Evolutionary conservation across 2,888 invertebrate genomes (phyloP), one percentile per base, ranked within the genome.

Genomic region (Thymelicus lineola): DNA sequence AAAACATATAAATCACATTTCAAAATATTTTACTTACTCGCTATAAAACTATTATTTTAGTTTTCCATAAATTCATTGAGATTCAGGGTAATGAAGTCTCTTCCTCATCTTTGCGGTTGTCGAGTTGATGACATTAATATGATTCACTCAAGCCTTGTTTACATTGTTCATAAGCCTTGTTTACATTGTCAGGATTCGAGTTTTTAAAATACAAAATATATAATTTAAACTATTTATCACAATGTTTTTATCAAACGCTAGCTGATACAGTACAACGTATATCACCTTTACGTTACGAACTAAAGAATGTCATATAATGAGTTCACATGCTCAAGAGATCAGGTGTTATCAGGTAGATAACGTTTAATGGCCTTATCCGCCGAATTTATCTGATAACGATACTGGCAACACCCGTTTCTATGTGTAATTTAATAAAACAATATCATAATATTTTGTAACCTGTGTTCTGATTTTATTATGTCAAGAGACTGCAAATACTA

Each of bases 301-400:
- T 63, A 79, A 82, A 74, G 80, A 81, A 81, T 80, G 74, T 71
- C 76, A 71, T 76, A 82, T 79, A 70, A 64, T 70, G 42, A 58
- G 45, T 45, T 17, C 82, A 82, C 80, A 79, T 82, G 80, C 82
- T 82, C 78, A 82, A 79, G 75, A 86, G 89, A 88, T 88, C 85
- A 82, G 79, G 74, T 75, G 81, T 88, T 91, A 91, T 91, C 91
- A 86, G 74, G 17, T 63, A 82, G 91, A 90, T 91, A 89, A 80
- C 79, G 76, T 77, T 70, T 62, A 77, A 80, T 79, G 79, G 81
- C 80, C 82, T 89, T 89, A 91, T 90, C 90, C 87, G 77, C 78
- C 71, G 76, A 80, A 80, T 77, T 86, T 89, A 90, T 88, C 86
- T 82, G 89, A 89, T 90, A 88, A 87, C 72, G 70, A 61, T 35